Conservation (phyloP, 2,113 vertebrate species). For the Triplophysa tibetana region DNA sequence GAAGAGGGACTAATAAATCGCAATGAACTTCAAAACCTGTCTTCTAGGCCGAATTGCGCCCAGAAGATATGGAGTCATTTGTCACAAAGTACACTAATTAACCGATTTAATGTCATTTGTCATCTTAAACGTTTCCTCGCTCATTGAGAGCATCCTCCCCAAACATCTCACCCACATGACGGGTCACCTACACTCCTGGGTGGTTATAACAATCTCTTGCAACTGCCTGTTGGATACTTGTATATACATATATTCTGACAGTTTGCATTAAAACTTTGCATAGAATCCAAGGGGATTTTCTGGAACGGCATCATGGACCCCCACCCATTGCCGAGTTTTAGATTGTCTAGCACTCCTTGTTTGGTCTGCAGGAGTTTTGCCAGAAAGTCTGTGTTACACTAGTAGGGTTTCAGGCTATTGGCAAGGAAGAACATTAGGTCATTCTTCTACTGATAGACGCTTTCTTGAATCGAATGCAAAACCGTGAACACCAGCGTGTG, state of each 20-base stretch:
- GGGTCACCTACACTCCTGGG: conserved; percentile 6
- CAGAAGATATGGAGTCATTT: conserved; percentile 7
- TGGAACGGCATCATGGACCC: conserved; percentile 51
- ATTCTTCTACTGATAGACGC: conserved; percentile 50
- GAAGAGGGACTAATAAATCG: conserved; percentile 14
- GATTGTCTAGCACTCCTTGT: conserved; percentile 68
- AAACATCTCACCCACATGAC: conserved; percentile 2
- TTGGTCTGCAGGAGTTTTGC: conserved; percentile 66
- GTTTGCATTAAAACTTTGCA: conserved; percentile 18
- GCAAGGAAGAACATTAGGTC: conserved; percentile 61
- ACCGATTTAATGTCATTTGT: background rate
- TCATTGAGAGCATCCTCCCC: background rate
- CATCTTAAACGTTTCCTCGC: background rate
- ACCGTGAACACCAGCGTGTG: background rate
- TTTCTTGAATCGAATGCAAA: conserved; percentile 48
- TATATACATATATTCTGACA: conserved; percentile 15
- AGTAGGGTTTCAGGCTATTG: conserved; percentile 58
- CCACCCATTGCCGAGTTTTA: conserved; percentile 46
- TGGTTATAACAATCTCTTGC: background rate
- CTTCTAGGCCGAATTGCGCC: conserved; percentile 9
- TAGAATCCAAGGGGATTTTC: conserved; percentile 47
- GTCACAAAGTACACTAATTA: background rate
- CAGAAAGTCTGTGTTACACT: conserved; percentile 58
- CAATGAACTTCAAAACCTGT: conserved; percentile 17
- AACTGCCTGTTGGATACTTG: conserved; percentile 17